Base-by-base conservation (phyloP, 2,113 vertebrate species). In the Nothobranchius kuhntae region DNA sequence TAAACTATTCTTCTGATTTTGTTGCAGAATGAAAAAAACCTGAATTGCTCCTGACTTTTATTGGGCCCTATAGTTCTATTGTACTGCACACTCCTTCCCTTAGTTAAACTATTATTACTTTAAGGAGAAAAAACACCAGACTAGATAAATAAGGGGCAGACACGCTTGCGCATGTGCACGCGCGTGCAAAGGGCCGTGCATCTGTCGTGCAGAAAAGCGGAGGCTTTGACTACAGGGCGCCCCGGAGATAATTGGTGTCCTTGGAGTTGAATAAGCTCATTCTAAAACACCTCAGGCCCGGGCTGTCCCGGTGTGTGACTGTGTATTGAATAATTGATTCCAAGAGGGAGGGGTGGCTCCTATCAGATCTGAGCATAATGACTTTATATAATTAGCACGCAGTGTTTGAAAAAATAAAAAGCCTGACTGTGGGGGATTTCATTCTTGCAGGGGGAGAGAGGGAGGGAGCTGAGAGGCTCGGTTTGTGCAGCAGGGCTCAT, bases 281-380 rank as follows among this genome's bases (percentile, higher is more conserved):
- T 90, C 93, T 93, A 93, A 95, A 95, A 92, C 95, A 95, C 95
- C 95, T 95, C 95, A 95, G 94, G 95, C 95, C 94, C 94, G 77
- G 79, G 73, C 76, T 80, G 86, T 79, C 79, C 86, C 95, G 95
- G 94, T 95, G 94, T 95, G 96, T 69, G 77, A 77, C 81, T 95
- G 94, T 92, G 93, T 95, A 95, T 95, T 96, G 96, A 96, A 97
- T 97, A 96, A 96, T 97, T 96, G 95, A 97, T 96, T 96, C 93
- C 92, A 94, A 94, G 93, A 89, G 92, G 92, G 93, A 89, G 95
- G 94, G 94, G 94, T 52, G 81, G 93, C 88, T 87, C 93, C 95
- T 95, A 96, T 96, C 95, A 96, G 94, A 98, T 96, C 95, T 93
- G 92, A 94, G 93, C 94, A 95, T 96, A 97, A 97, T 98, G 95